Evolutionary conservation across 1,140 invertebrate species (phyloP), one percentile per base, ranked within the genome.

Genomic region (Rhopalosiphum padi): DNA sequence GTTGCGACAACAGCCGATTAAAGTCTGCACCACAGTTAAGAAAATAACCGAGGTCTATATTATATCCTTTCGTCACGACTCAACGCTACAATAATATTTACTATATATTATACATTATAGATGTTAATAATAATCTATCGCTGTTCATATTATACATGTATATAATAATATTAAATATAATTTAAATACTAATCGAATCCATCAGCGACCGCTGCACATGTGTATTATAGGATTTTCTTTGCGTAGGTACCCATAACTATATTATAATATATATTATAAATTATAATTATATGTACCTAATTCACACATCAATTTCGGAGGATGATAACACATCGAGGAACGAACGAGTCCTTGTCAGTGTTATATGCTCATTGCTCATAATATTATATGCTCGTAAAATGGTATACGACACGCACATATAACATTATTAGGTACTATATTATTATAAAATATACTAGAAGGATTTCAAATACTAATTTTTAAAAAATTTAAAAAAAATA

Each of bases 181-280:
- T 87, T 87, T 48, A 48, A 43, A 87, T 87, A 87, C 41, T 48
- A 87, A 87, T 46, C 43, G 41, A 87, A n/a, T 46, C 85, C 41
- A 15, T 87, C 83, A 41, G 37, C 43, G 35, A 21, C 41, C 43
- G 11, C 85, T 43, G 23, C 6, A 11, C 85, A 23, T 41, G 8
- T 25, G 41, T 23, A 9, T 83, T 41, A 68, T 68, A 68, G 30
- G 60, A 4, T 68, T 68, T 0, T 77, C 4, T 77, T n/a, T 35
- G 30, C 30, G 30, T n/a, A 1, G 2, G 55, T 30, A 4, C 8
- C 9, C 25, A 15, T 18, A 51, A 15, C 11, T 51, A 18, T 51
- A 18, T 4, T 60, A 77, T 35, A 35, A 77, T 77, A n/a, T 85
- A 41, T 7, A 82, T 41, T 41, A 9, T 37, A 41, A 35, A 35